A percentile compares a stretch with the other conserved stretches of the same genome.
Evolutionary conservation across 2,888 invertebrate species (phyloP).

Genomic region (Pollenia amentaria): DNA sequence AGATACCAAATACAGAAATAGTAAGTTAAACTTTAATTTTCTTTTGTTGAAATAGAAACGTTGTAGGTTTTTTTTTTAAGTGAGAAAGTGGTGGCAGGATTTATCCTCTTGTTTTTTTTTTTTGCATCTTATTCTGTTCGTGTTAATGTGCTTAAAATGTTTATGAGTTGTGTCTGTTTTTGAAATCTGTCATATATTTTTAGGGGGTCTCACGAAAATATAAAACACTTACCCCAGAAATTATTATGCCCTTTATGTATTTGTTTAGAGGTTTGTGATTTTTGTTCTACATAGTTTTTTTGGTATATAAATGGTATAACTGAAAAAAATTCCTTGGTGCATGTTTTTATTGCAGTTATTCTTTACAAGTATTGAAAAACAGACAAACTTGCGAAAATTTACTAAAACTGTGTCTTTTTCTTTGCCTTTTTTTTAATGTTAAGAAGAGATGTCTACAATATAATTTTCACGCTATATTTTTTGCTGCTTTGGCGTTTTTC

Average conservation of each 20-base stretch:
- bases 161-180: constrained; percentile 67
- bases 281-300: constrained; percentile 7
- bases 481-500: constrained; percentile 18
- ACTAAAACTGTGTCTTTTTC: constrained; percentile 16
- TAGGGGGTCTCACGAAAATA: constrained; percentile 14
- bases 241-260: constrained; percentile 15
- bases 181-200: constrained; percentile 53
- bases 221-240: neutral
- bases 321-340: constrained; percentile 2
- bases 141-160: constrained; percentile 34
- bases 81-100: no score
- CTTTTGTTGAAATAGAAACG: neutral
- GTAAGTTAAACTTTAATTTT: neutral
- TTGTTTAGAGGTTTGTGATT: constrained; percentile 19
- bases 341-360: neutral
- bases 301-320: neutral
- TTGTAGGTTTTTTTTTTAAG: no score
- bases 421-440: neutral
- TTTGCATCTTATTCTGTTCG: neutral
- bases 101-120: no score
- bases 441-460: constrained; percentile 16
- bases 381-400: constrained; percentile 36
- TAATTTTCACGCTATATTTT: constrained; percentile 7
- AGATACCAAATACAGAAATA: no score
- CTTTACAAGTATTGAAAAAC: constrained; percentile 12